Evolutionary conservation across 2,113 vertebrate species (phyloP).

Genomic region (Jaculus jaculus): DNA sequence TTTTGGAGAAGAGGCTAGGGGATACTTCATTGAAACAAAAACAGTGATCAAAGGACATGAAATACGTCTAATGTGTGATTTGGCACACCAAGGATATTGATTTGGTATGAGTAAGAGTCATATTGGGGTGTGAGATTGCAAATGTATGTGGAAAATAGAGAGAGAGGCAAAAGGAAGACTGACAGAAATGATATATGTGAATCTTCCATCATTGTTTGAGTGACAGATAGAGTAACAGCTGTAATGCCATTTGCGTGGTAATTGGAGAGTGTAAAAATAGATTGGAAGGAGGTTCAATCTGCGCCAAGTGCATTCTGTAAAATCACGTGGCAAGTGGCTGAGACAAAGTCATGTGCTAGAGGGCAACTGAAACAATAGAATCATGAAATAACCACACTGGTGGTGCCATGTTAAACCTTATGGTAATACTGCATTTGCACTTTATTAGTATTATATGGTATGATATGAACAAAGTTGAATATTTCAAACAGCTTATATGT

Average conservation of each 20-base stretch:
- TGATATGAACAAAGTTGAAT: not conserved
- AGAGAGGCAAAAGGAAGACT: not conserved
- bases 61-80: not conserved
- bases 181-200: not conserved
- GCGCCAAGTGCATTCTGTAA: not conserved
- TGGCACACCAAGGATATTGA: conserved; percentile 38
- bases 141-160: not conserved
- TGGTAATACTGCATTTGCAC: not conserved
- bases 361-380: not conserved
- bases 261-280: not conserved
- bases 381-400: not conserved
- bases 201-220: not conserved
- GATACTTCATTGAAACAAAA: conserved; percentile 57
- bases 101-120: conserved; percentile 21
- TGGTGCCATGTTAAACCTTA: not conserved
- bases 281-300: not conserved
- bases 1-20: not conserved
- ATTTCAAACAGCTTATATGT: not conserved
- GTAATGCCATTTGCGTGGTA: not conserved
- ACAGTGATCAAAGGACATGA: conserved; percentile 8
- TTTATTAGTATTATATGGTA: not conserved
- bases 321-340: not conserved
- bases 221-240: not conserved
- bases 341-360: not conserved
- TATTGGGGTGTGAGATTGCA: not conserved